These are phyloP conservation scores for Neopipo cinnamomea DNA, from an alignment of 2,113 vertebrate species.

Conservation along the genomic window DNA sequence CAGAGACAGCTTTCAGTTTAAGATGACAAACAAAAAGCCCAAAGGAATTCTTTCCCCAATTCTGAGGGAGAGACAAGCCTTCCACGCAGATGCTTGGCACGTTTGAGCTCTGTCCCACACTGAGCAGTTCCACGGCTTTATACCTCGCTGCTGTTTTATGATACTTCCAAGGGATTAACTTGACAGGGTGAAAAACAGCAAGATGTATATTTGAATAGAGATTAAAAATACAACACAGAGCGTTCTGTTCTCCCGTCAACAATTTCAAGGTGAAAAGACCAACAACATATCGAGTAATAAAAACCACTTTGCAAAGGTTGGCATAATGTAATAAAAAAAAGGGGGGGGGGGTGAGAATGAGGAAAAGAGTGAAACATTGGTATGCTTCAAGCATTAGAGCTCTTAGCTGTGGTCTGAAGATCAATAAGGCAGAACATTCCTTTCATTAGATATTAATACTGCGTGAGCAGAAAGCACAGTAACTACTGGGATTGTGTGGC, in stretches of 20 bases:
- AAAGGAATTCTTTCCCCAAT: accelerated
- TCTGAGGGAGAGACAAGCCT: background rate
- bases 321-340: slow-evolving; percentile 13
- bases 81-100: background rate
- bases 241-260: slow-evolving; percentile 51
- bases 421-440: slow-evolving; percentile 54
- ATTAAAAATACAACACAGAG: slow-evolving; percentile 61
- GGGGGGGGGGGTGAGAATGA: background rate
- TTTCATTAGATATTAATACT: slow-evolving; percentile 40
- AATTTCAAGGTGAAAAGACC: slow-evolving; percentile 66
- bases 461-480: background rate
- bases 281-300: slow-evolving; percentile 1
- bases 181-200: slow-evolving; percentile 32
- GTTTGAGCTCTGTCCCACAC: background rate
- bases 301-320: slow-evolving; percentile 37
- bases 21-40: background rate
- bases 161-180: slow-evolving; percentile 47
- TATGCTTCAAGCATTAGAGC: background rate
- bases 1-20: background rate
- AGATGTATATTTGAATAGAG: slow-evolving; percentile 60
- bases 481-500: background rate
- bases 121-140: background rate
- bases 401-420: slow-evolving; percentile 24
- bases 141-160: background rate
- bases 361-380: background rate